phyloP scores from a whole-genome alignment of 2,888 invertebrate species.

The Amblyteles armatorius region DNA sequence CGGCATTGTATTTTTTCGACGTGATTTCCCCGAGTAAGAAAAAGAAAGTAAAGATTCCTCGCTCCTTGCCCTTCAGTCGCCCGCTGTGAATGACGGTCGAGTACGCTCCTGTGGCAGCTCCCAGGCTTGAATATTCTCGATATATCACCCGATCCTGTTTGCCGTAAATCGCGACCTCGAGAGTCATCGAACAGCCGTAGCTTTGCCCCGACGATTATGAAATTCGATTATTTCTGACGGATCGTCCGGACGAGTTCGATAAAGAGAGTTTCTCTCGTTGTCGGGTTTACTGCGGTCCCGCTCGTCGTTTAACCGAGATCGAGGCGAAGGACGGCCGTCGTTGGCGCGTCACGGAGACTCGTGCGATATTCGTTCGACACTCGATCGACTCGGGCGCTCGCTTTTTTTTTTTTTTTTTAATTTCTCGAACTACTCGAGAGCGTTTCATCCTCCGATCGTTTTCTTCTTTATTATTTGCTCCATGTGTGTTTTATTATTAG shows the following conservation, averaged over 20 bases:
- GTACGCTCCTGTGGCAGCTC: neutral
- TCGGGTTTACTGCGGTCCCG: constrained; percentile 52
- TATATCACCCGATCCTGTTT: neutral
- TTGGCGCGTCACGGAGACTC: constrained; percentile 40
- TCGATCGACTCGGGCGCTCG: constrained; percentile 39
- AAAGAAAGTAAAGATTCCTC: neutral
- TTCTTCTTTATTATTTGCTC: neutral
- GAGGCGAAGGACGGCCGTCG: constrained; percentile 40
- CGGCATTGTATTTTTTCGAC: constrained; percentile 30
- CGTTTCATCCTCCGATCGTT: neutral
- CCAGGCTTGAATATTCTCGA: neutral
- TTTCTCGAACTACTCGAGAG: neutral
- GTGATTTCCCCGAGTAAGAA: neutral
- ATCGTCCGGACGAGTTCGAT: constrained; percentile 53
- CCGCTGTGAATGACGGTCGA: neutral
- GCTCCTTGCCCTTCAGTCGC: neutral
- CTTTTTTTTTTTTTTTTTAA: constrained; percentile 26
- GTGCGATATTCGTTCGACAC: constrained; percentile 58
- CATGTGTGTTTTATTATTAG: neutral
- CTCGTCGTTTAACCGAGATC: constrained; percentile 44
- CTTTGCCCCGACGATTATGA: constrained; percentile 65
- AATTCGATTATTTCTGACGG: constrained; percentile 68
- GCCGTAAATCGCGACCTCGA: constrained; percentile 24
- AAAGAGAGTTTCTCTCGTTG: constrained; percentile 45
- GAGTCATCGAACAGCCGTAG: constrained; percentile 40